phyloP scores from a whole-genome alignment of 2,888 invertebrate genomes.

The Chloromyia formosa region DNA sequence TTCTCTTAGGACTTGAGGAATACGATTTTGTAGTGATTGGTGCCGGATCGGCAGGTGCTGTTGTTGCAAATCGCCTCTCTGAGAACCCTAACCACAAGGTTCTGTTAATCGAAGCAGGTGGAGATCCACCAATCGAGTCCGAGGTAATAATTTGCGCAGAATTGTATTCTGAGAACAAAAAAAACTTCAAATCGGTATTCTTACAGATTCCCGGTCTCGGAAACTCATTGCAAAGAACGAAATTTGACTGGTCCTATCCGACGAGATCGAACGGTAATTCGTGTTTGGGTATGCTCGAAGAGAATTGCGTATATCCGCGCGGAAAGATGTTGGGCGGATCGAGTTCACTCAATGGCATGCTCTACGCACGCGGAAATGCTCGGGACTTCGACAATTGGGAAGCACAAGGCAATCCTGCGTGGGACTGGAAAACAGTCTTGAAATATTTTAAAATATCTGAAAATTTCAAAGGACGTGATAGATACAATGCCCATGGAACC shows the following conservation, averaged over 20 bases:
- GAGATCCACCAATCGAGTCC: slow-evolving; percentile 64
- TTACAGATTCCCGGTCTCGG: slow-evolving; percentile 20
- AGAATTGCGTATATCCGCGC: not conserved
- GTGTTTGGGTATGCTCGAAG: not conserved
- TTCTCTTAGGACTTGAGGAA: slow-evolving; percentile 65
- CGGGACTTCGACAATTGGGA: slow-evolving; percentile 71
- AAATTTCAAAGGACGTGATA: slow-evolving; percentile 45
- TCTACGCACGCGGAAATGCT: slow-evolving; percentile 69
- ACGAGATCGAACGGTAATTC: slow-evolving; percentile 15
- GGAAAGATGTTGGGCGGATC: slow-evolving; percentile 34
- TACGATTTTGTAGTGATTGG: slow-evolving; percentile 89
- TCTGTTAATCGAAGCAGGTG: slow-evolving; percentile 67
- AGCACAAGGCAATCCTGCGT: slow-evolving; percentile 67
- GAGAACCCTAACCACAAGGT: slow-evolving; percentile 65
- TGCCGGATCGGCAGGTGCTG: slow-evolving; percentile 81
- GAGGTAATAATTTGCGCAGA: slow-evolving; percentile 58
- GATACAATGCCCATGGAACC: slow-evolving; percentile 59
- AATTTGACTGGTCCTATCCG: slow-evolving; percentile 30
- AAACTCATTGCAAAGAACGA: not conserved
- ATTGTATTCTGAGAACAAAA: not conserved
- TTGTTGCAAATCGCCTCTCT: slow-evolving; percentile 63
- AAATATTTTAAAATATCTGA: slow-evolving; percentile 82
- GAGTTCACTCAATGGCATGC: slow-evolving; percentile 59
- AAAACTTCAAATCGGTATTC: no score
- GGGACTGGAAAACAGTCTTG: slow-evolving; percentile 76